phyloP scores from a whole-genome alignment of 2,113 vertebrate species.

The Todiramphus chloris region DNA sequence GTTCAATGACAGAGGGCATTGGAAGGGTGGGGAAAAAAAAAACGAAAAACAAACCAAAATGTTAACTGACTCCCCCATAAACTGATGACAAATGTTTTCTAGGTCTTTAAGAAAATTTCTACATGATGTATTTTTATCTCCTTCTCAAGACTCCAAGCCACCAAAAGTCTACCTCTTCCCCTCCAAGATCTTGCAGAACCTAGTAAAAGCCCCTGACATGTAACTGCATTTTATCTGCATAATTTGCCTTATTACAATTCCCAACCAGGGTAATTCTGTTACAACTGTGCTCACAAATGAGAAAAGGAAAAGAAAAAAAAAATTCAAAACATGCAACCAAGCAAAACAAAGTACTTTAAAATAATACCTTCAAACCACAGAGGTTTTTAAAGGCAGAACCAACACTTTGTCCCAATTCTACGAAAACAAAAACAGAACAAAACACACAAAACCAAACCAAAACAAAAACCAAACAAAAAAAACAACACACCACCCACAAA shows the following conservation, averaged over 20 bases:
- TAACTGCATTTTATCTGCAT: not conserved
- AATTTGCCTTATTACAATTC: not conserved
- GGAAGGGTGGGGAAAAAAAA: not conserved
- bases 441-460: not conserved
- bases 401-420: not conserved
- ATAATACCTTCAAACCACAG: not conserved
- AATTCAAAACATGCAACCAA: not conserved
- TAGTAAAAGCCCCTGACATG: not conserved
- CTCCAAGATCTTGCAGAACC: not conserved
- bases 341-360: not conserved
- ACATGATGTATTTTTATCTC: not conserved
- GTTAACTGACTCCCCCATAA: not conserved
- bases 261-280: not conserved
- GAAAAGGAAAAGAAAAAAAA: not conserved
- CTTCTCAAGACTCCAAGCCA: not conserved
- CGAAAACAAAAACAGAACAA: not conserved
- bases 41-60: not conserved
- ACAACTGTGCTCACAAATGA: not conserved
- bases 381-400: not conserved
- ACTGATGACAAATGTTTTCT: not conserved
- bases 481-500: not conserved
- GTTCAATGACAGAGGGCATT: not conserved
- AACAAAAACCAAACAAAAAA: not conserved
- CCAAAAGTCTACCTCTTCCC: not conserved
- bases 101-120: not conserved